Evolutionary conservation across 2,888 invertebrate species (phyloP), one percentile per base, ranked within the genome.

Genomic region (Steinernema hermaphroditum): DNA sequence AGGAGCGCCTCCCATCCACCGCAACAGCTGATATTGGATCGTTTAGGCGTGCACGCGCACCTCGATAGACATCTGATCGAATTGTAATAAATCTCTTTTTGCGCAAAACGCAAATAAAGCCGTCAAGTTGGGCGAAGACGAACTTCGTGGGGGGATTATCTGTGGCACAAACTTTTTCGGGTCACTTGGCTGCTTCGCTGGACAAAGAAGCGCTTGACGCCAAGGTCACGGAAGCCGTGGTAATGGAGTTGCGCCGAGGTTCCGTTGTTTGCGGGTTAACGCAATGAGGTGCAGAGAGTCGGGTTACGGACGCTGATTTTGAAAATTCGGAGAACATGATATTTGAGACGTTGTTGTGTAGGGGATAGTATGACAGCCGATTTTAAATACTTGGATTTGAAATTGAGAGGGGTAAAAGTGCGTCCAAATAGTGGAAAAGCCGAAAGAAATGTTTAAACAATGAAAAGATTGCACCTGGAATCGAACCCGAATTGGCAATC

Each of bases 31-130:
- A 54, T 54, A 54, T 54, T 27, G n/a, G 46, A 46, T 46, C 46
- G 46, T 46, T 16, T 4, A n/a, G 49, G 9, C 12, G 16, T 6
- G 12, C 19, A 8, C 24, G 22, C 54, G n/a, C 4, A 6, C 22
- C 54, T 27, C 27, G 54, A 54, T 54, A 14, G 54, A 54, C 22
- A 54, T 54, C 54, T 54, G 54, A 54, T 54, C 54, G 54, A 54
- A 54, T 27, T 54, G 54, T 54, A 54, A 54, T 54, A 54, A 54
- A 54, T 54, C 54, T 54, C 8, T 27, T 6, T 54, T 54, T 54
- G 54, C 54, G 54, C 54, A 27, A 27, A 37, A 54, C 54, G 54
- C 54, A 54, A 54, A 54, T 54, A 54, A 54, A 54, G 54, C 2
- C 22, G 54, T 54, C 54, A 54, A 27, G 4, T 1, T 54, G 2